phyloP scores from a whole-genome alignment of 2,113 vertebrate genomes.

The Castor canadensis region DNA sequence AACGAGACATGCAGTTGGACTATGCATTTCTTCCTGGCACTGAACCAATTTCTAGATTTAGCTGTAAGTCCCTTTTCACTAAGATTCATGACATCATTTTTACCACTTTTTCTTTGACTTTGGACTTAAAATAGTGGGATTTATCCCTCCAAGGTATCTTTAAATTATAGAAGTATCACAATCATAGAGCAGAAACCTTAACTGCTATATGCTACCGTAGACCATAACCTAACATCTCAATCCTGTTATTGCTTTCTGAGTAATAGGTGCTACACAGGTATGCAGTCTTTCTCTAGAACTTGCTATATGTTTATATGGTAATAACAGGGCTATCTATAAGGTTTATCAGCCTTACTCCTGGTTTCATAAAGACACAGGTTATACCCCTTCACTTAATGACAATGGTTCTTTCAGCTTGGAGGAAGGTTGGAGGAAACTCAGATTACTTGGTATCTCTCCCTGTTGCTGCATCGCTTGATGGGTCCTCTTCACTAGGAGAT shows the following conservation, averaged over 20 bases:
- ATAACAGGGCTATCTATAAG: conserved; percentile 47
- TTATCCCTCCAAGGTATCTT: background rate
- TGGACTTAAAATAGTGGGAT: background rate
- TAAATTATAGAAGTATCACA: background rate
- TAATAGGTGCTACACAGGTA: conserved; percentile 80
- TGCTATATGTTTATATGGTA: background rate
- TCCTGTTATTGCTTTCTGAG: conserved; percentile 61
- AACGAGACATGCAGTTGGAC: background rate
- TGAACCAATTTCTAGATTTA: conserved; percentile 41
- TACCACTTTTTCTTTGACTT: conserved; percentile 52
- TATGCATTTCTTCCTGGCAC: background rate
- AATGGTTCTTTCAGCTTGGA: background rate
- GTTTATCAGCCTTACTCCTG: conserved; percentile 1
- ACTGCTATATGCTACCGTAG: conserved; percentile 67
- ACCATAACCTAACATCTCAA: conserved; percentile 52
- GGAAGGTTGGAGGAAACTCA: conserved; percentile 61
- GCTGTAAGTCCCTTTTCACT: conserved; percentile 34
- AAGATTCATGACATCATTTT: conserved; percentile 51
- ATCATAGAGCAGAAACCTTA: background rate
- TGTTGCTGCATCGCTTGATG: conserved; percentile 42
- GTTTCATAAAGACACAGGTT: conserved; percentile 40
- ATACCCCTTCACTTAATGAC: background rate
- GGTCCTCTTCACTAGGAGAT: background rate
- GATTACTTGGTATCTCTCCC: conserved; percentile 51
- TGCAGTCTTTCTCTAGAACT: conserved; percentile 56